Evolutionary conservation across 2,888 invertebrate species (phyloP).

Genomic region (Sphaeridia pumilis): DNA sequence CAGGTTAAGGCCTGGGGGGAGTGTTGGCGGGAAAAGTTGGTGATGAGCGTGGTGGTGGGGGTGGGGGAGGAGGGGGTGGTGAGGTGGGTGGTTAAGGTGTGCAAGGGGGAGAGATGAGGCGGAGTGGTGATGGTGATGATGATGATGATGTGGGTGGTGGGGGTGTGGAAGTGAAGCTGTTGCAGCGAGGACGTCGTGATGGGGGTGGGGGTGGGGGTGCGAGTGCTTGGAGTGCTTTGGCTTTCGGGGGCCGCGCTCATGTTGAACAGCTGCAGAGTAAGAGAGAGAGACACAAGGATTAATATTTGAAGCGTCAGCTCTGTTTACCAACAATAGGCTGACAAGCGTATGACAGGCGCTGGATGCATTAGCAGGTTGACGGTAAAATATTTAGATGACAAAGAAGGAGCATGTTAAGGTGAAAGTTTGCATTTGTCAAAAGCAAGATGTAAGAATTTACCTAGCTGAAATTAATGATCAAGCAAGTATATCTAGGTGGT

Average conservation of each 20-base stretch:
- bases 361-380: too few relatives aligned
- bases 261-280: conserved; percentile 68
- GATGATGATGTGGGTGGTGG: conserved; percentile 30
- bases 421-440: too few relatives aligned
- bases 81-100: background rate
- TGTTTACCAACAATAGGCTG: too few relatives aligned
- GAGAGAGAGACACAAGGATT: background rate
- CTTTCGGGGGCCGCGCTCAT: conserved; percentile 89
- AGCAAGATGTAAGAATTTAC: too few relatives aligned
- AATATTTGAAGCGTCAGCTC: background rate
- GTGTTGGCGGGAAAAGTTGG: too few relatives aligned
- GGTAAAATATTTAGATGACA: background rate
- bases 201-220: conserved; percentile 11
- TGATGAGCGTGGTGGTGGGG: too few relatives aligned
- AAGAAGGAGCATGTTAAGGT: background rate
- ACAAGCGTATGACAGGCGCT: too few relatives aligned
- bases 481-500: too few relatives aligned
- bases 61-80: too few relatives aligned
- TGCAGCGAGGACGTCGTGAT: conserved; percentile 7
- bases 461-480: too few relatives aligned
- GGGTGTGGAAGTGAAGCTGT: too few relatives aligned
- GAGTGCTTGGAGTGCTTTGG: conserved; percentile 55
- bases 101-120: background rate
- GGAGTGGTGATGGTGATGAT: conserved; percentile 34
- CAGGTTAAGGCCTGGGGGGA: background rate